Conservation (phyloP, 2,113 vertebrate species). For the Ramphastos sulfuratus region DNA sequence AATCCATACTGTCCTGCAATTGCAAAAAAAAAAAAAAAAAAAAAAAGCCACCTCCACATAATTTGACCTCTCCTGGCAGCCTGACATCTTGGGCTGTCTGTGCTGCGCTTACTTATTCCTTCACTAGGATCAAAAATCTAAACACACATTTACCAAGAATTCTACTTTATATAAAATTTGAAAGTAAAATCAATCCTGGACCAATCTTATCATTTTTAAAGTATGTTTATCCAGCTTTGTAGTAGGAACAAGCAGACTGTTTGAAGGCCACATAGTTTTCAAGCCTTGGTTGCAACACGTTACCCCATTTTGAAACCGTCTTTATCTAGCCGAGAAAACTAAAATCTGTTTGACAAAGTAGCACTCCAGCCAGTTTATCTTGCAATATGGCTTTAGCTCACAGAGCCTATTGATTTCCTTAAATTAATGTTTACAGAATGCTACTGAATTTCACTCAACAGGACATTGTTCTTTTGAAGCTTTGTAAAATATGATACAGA, state of each 20-base stretch:
- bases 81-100: background rate
- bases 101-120: background rate
- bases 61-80: constrained; percentile 41
- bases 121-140: constrained; percentile 4
- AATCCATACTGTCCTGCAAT: background rate
- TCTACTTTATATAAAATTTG: constrained; percentile 70
- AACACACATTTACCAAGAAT: constrained; percentile 35
- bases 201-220: constrained; percentile 83
- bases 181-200: constrained; percentile 71
- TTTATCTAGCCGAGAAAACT: constrained; percentile 89
- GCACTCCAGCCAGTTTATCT: constrained; percentile 87
- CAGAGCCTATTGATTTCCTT: constrained; percentile 87
- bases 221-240: constrained; percentile 85
- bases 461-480: constrained; percentile 86
- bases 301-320: constrained; percentile 86
- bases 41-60: background rate
- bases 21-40: background rate
- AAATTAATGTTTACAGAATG: constrained; percentile 89
- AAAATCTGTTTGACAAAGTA: constrained; percentile 90
- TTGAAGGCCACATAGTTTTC: constrained; percentile 88
- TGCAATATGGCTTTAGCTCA: constrained; percentile 86
- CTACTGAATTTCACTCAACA: constrained; percentile 83
- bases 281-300: constrained; percentile 89
- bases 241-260: constrained; percentile 76
- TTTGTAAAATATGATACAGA: constrained; percentile 75